phyloP scores from a whole-genome alignment of 2,888 invertebrate species.

The Drosophila prostipennis region DNA sequence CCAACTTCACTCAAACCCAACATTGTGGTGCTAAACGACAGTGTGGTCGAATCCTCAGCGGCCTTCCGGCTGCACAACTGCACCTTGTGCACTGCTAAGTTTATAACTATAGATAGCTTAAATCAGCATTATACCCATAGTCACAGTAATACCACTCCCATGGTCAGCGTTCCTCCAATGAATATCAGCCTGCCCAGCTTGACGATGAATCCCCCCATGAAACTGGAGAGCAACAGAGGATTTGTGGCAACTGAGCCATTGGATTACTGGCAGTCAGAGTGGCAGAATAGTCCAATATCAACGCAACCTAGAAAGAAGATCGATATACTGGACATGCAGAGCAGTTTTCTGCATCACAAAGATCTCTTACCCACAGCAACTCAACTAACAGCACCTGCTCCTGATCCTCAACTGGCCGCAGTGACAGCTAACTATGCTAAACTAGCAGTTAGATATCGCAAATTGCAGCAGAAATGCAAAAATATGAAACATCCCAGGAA shows the following conservation, averaged over 20 bases:
- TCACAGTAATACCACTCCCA: slow-evolving; percentile 59
- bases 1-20: slow-evolving; percentile 72
- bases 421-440: slow-evolving; percentile 49
- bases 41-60: slow-evolving; percentile 81
- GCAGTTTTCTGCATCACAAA: slow-evolving; percentile 69
- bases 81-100: slow-evolving; percentile 78
- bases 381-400: slow-evolving; percentile 16
- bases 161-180: slow-evolving; percentile 75
- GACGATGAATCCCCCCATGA: slow-evolving; percentile 41
- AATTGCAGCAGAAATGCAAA: slow-evolving; percentile 58
- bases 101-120: slow-evolving; percentile 79
- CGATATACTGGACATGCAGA: slow-evolving; percentile 73
- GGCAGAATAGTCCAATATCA: slow-evolving; percentile 44
- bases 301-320: slow-evolving; percentile 59
- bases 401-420: slow-evolving; percentile 17
- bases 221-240: slow-evolving; percentile 48
- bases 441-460: slow-evolving; percentile 58
- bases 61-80: slow-evolving; percentile 81
- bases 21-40: slow-evolving; percentile 83
- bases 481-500: slow-evolving; percentile 26
- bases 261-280: slow-evolving; percentile 65
- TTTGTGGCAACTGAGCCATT: slow-evolving; percentile 10
- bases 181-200: slow-evolving; percentile 36
- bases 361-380: slow-evolving; percentile 49
- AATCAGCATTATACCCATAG: slow-evolving; percentile 70